Evolutionary conservation across 2,113 vertebrate genomes (phyloP).

Genomic region (Nothoprocta pentlandii): DNA sequence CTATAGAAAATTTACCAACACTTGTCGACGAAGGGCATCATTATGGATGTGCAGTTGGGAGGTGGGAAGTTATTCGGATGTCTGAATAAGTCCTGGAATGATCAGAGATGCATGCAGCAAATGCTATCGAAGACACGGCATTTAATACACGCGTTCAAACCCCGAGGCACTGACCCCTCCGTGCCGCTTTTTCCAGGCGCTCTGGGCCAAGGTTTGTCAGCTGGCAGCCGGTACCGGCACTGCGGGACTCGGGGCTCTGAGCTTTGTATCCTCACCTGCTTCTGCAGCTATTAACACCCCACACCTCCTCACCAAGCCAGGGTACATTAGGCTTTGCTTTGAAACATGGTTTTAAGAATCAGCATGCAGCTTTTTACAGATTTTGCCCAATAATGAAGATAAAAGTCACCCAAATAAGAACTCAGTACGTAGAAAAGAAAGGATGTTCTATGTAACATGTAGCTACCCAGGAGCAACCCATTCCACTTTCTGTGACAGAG

Average conservation of each 20-base stretch:
- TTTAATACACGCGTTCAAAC: rapidly evolving
- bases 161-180: not conserved
- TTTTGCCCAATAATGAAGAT: not conserved
- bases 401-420: not conserved
- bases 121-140: not conserved
- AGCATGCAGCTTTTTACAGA: not conserved
- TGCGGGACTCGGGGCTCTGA: rapidly evolving
- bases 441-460: not conserved
- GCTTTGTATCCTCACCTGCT: not conserved
- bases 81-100: not conserved
- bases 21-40: not conserved
- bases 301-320: rapidly evolving
- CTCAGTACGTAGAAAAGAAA: not conserved
- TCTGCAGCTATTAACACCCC: not conserved
- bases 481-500: not conserved
- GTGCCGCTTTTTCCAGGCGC: rapidly evolving
- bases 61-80: not conserved
- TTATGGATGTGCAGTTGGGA: not conserved
- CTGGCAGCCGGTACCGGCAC: not conserved
- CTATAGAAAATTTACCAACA: not conserved
- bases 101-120: not conserved
- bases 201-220: not conserved
- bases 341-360: not conserved
- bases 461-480: not conserved
- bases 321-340: not conserved